Evolutionary conservation across 2,888 invertebrate species (phyloP), one percentile per base, ranked within the genome.

Genomic region (Amiota minor): DNA sequence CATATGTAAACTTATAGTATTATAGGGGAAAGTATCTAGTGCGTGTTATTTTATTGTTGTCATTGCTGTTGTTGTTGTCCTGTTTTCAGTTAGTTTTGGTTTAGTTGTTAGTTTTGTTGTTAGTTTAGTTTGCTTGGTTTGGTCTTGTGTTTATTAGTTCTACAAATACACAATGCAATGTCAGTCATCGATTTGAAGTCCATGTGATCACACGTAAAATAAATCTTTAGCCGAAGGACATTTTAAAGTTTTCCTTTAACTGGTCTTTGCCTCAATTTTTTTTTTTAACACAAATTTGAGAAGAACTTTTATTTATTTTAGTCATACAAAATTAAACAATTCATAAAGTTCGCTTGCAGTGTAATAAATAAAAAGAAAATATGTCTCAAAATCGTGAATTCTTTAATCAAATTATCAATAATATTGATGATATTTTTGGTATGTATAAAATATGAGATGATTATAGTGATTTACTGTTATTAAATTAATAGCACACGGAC

Each of bases 351-450:
- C 35, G 35, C 2, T 35, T 35, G 35, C 0, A 6, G 35, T 23
- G 35, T 6, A 35, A 35, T 35, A 6, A 35, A 1, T 6, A 3
- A 35, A 47, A 12, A n/a, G n/a, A n/a, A 67, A 18, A 1, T 49
- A 83, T 83, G 79, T 76, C 85, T 76, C 86, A 81, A 76, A 84
- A 88, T 82, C 84, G 82, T 67, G 84, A 87, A 71, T 87, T 89
- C 74, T 83, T 89, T 72, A 86, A 88, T 78, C 82, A 87, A 77
- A 82, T 89, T 77, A 86, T 89, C 75, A 80, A 80, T 72, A 89
- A 88, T 80, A 87, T 89, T 76, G 89, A 89, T 73, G 88, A 89
- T 75, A 81, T 89, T 64, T 89, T 89, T 74, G 89, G 89, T 89
- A 88, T 78, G 89, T 88, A 77, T 69, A 20, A 55, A 74, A 68